These are phyloP conservation scores for Columba guinea DNA, from an alignment of 2,797 vertebrate species.

Conservation along the genomic window DNA sequence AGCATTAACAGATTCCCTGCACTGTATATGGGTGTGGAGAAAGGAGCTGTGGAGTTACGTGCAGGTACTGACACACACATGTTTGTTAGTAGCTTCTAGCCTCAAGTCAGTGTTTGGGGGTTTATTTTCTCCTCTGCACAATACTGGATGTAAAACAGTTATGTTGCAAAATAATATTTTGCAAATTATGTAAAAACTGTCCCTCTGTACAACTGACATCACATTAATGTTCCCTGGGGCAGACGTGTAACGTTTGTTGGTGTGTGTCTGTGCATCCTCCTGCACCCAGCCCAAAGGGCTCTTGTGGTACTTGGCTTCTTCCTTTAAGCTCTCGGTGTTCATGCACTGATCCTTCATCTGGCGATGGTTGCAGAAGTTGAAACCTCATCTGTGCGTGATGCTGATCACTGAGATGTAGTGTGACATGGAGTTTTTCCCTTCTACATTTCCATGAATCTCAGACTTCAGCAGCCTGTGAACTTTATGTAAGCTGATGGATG, in stretches of 20 bases:
- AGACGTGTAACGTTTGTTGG: background rate
- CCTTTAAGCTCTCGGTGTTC: fast-evolving
- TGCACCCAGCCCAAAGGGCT: background rate
- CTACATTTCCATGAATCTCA: background rate
- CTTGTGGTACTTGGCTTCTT: background rate
- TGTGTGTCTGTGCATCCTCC: background rate
- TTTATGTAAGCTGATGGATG: constrained; percentile 12
- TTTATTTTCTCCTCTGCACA: background rate
- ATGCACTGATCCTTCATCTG: background rate
- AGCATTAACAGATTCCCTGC: constrained; percentile 20
- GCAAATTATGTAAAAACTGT: background rate
- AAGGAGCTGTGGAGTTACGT: background rate
- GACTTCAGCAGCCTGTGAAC: background rate
- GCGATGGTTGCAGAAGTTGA: background rate
- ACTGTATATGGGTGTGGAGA: background rate
- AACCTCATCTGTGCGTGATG: background rate
- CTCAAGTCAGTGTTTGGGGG: background rate
- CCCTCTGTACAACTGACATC: fast-evolving
- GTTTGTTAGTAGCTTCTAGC: background rate
- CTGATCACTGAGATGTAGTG: background rate
- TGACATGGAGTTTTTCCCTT: background rate
- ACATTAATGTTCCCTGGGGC: background rate
- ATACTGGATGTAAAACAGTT: background rate
- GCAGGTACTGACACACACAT: background rate
- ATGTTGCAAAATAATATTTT: background rate